A percentile compares a stretch with the other conserved stretches of the same genome.
These are phyloP conservation scores for Hemistola chrysoprasaria DNA, from an alignment of 2,888 invertebrate genomes.

Conservation along the genomic window DNA sequence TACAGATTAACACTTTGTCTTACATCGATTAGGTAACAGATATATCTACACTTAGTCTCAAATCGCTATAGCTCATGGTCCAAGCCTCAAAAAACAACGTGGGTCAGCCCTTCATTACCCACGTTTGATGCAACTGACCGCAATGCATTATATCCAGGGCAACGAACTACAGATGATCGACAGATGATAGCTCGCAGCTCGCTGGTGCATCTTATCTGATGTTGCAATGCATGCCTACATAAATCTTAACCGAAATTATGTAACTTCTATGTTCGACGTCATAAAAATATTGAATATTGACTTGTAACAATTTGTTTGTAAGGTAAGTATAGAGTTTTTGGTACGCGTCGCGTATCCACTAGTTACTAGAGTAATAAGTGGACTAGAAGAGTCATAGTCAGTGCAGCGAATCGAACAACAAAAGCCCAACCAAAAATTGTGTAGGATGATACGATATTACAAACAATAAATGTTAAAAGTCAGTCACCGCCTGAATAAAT, in stretches of 20 bases:
- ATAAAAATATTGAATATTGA: slow-evolving; percentile 5
- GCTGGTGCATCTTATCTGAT: slow-evolving; percentile 18
- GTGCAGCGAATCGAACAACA: too few species aligned
- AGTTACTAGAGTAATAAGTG: too few species aligned
- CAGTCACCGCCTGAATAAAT: too few species aligned
- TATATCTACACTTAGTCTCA: background rate
- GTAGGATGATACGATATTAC: too few species aligned
- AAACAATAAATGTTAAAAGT: too few species aligned
- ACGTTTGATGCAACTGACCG: slow-evolving; percentile 59
- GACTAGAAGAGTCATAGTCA: too few species aligned
- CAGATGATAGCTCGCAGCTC: slow-evolving; percentile 13
- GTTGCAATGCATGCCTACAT: slow-evolving; percentile 25
- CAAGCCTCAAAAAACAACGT: slow-evolving; percentile 15
- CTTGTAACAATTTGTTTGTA: slow-evolving; percentile 9
- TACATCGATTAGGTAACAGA: too few species aligned
- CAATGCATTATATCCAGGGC: slow-evolving; percentile 56
- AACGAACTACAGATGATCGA: slow-evolving; percentile 52
- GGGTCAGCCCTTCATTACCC: slow-evolving; percentile 49
- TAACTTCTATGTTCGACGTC: slow-evolving; percentile 17
- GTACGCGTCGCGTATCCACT: too few species aligned
- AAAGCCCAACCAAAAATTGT: too few species aligned
- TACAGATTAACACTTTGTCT: too few species aligned
- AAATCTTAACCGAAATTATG: slow-evolving; percentile 21
- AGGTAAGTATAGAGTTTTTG: slow-evolving; percentile 5
- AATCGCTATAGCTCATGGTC: slow-evolving; percentile 3